Evolutionary conservation across 2,113 vertebrate species (phyloP).

Genomic region (Rhinolophus ferrumequinum): DNA sequence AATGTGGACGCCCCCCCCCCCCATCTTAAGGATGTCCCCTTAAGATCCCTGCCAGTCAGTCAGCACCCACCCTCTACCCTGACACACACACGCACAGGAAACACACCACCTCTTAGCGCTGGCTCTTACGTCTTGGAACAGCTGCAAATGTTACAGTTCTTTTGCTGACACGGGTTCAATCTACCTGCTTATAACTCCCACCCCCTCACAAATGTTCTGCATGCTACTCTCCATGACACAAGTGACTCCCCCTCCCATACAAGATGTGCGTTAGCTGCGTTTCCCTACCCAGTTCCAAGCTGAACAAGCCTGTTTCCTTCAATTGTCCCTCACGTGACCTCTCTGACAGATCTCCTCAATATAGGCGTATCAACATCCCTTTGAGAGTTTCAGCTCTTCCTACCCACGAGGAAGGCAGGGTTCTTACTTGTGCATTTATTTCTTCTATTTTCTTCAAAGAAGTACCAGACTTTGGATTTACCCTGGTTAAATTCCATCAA

Average conservation of each 20-base stretch:
- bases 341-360: background rate
- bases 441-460: background rate
- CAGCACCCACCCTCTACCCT: background rate
- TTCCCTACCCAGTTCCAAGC: background rate
- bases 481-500: background rate
- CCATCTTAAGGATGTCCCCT: background rate
- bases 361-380: background rate
- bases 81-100: background rate
- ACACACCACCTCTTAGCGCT: background rate
- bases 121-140: background rate
- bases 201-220: background rate
- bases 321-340: background rate
- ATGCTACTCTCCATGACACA: background rate
- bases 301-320: background rate
- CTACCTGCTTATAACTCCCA: background rate
- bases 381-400: conserved; percentile 17
- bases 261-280: background rate
- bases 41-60: background rate
- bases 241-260: background rate
- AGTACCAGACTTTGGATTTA: background rate
- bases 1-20: background rate
- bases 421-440: background rate
- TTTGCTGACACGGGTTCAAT: background rate
- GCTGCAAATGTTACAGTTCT: background rate
- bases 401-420: background rate